Evolutionary conservation across 1,140 invertebrate genomes (phyloP).

Genomic region (Drosophila pseudoananassae): DNA sequence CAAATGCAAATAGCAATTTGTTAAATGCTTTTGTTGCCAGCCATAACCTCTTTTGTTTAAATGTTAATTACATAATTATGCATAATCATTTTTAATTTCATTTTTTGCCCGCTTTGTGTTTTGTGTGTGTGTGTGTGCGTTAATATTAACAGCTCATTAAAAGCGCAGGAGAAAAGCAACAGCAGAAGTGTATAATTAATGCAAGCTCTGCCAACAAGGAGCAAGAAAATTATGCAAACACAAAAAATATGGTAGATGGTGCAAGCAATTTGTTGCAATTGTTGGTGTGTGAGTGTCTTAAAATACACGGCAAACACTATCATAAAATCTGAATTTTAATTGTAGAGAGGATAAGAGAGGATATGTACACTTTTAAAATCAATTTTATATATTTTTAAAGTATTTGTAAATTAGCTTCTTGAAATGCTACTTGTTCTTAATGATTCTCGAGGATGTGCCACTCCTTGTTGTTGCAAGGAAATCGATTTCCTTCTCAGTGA

Average conservation of each 20-base stretch:
- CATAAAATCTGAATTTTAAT: conserved; percentile 17
- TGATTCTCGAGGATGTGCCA: conserved; percentile 35
- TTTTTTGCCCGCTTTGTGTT: conserved; percentile 21
- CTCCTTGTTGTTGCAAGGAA: conserved; percentile 30
- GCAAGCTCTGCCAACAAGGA: conserved; percentile 54
- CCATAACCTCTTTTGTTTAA: conserved; percentile 79
- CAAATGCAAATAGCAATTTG: conserved; percentile 71
- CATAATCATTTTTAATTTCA: conserved; percentile 72
- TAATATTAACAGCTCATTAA: conserved; percentile 81
- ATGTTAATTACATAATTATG: conserved; percentile 84
- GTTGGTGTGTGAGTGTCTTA: not conserved
- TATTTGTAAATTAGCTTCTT: not conserved
- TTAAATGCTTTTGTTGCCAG: conserved; percentile 71
- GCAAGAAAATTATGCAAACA: conserved; percentile 63
- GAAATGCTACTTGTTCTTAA: conserved; percentile 16
- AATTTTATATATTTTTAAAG: too few species aligned
- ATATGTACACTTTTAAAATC: not conserved
- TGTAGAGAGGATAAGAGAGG: too few species aligned
- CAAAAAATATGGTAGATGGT: conserved; percentile 21
- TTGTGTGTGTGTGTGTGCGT: conserved; percentile 26
- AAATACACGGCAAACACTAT: not conserved
- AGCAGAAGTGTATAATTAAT: conserved; percentile 69
- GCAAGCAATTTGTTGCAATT: conserved; percentile 53
- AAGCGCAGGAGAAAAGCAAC: conserved; percentile 51
- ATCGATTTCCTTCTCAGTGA: conserved; percentile 31